Evolutionary conservation across 2,113 vertebrate genomes (phyloP), one percentile per base, ranked within the genome.

Genomic region (Dinomys branickii): DNA sequence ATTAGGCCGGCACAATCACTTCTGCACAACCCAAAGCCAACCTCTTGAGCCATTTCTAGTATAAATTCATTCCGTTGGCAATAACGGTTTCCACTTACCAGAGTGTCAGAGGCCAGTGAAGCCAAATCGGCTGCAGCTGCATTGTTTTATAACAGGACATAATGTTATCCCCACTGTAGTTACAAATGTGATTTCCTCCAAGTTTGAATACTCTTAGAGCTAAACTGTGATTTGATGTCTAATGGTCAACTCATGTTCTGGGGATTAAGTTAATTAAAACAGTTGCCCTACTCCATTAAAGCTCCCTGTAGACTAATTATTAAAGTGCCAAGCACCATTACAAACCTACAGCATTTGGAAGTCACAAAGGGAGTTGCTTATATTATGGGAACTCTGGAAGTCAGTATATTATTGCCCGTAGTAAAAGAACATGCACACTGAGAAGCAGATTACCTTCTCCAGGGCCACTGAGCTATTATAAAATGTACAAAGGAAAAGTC

Each of bases 221-320:
- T 98, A 98, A 98, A 98, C 96, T 98, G 98, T 96, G 96, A 97
- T 98, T 98, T 98, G 98, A 98, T 98, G 95, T 98, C 98, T 98
- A 97, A 91, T 98, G 99, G 98, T 99, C 98, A 99, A 98, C 98
- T 98, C 97, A 97, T 97, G 98, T 98, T 97, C 96, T 98, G 97
- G 95, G 98, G 98, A 98, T 98, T 98, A 98, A 98, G 98, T 98
- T 98, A 99, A 99, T 99, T 99, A 99, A 98, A 98, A 98, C 98
- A 98, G 96, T 98, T 98, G 98, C 97, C 98, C 97, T 98, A 97
- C 97, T 98, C 98, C 98, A 98, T 98, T 98, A 98, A 98, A 96
- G 96, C 85, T 99, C 98, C 98, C 98, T 54, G 90, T 97, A 98
- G 98, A 98, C 98, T 98, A 99, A 99, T 99, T 99, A 98, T 98